Conservation (phyloP, 2,113 vertebrate species). For the Boleophthalmus pectinirostris region DNA sequence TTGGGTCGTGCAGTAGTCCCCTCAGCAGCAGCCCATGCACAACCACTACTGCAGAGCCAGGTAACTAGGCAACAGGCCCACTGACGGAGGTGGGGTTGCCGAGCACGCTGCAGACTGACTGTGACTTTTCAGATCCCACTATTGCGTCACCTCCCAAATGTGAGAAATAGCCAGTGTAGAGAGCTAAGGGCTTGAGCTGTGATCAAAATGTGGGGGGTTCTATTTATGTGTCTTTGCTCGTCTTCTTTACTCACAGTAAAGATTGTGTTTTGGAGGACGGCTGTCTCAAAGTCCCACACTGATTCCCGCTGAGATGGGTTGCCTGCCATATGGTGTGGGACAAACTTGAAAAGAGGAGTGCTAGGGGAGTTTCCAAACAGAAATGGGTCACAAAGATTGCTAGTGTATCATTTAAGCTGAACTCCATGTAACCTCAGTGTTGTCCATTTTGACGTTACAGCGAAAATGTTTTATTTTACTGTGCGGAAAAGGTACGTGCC, state of each 20-base stretch:
- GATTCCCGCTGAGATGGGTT: constrained; percentile 49
- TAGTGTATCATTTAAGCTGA: constrained; percentile 19
- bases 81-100: constrained; percentile 53
- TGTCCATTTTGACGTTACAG: not conserved
- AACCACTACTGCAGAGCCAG: constrained; percentile 62
- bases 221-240: constrained; percentile 12
- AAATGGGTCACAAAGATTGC: constrained; percentile 53
- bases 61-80: constrained; percentile 70
- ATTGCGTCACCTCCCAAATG: constrained; percentile 38
- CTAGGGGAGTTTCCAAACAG: constrained; percentile 48
- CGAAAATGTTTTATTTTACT: not conserved
- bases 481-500: not conserved
- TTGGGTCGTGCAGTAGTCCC: constrained; percentile 55
- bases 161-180: not conserved
- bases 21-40: constrained; percentile 37
- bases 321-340: constrained; percentile 52
- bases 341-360: constrained; percentile 33
- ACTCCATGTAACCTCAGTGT: not conserved
- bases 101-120: constrained; percentile 55
- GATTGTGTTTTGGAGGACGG: constrained; percentile 35
- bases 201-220: constrained; percentile 15
- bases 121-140: constrained; percentile 60
- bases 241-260: constrained; percentile 12
- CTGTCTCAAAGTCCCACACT: constrained; percentile 43
- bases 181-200: constrained; percentile 10